These are phyloP conservation scores for Amazona vittata DNA, from an alignment of 2,113 vertebrate genomes.

Conservation along the genomic window DNA sequence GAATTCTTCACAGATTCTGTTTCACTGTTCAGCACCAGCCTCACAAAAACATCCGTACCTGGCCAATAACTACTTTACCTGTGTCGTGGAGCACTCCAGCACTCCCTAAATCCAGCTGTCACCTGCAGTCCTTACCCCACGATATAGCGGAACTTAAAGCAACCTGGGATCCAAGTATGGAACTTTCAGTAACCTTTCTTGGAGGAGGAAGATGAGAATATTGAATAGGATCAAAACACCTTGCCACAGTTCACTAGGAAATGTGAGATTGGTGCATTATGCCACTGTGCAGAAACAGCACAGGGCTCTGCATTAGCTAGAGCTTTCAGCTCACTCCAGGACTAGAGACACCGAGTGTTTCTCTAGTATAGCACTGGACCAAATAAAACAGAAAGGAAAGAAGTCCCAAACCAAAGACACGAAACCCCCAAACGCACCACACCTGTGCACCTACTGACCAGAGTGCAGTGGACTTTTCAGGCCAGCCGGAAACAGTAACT, in stretches of 20 bases:
- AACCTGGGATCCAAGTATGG: not conserved
- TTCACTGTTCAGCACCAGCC: not conserved
- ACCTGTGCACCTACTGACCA: not conserved
- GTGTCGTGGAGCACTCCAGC: not conserved
- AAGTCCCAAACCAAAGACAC: not conserved
- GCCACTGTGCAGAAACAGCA: not conserved
- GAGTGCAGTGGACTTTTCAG: not conserved
- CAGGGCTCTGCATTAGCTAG: not conserved
- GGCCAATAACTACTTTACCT: not conserved
- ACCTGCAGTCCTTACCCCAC: not conserved
- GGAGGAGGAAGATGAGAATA: not conserved
- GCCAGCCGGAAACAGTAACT: not conserved
- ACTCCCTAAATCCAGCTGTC: not conserved
- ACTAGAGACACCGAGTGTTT: not conserved
- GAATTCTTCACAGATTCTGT: not conserved
- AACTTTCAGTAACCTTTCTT: not conserved
- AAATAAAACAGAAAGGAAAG: not conserved
- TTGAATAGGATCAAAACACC: not conserved
- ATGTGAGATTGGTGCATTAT: not conserved
- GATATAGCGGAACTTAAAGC: rapidly evolving
- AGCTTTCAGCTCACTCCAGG: not conserved
- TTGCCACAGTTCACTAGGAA: not conserved
- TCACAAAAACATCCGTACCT: not conserved
- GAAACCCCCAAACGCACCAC: not conserved
- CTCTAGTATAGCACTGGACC: not conserved